Evolutionary conservation across 2,113 vertebrate species (phyloP).

Genomic region (Prinia subflava): DNA sequence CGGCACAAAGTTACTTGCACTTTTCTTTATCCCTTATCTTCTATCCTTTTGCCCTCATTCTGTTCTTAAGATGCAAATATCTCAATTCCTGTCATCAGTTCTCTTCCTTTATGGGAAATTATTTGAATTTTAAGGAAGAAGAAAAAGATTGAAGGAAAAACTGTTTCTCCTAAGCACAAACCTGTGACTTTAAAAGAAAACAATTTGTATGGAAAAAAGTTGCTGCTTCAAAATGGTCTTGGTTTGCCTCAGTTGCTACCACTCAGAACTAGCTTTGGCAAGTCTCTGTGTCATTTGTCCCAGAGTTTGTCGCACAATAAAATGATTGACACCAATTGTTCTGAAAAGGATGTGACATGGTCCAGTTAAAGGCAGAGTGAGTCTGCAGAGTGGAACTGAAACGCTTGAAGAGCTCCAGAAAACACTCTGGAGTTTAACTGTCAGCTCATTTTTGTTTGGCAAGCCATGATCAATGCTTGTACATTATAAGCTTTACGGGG

Average conservation of each 20-base stretch:
- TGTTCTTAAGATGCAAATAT: background rate
- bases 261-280: background rate
- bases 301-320: background rate
- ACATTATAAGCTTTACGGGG: background rate
- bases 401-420: slow-evolving; percentile 20
- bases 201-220: background rate
- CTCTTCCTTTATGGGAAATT: background rate
- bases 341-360: background rate
- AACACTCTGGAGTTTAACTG: background rate
- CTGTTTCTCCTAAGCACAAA: background rate
- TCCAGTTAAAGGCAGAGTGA: slow-evolving; percentile 15
- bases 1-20: background rate
- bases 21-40: background rate
- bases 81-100: background rate
- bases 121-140: background rate
- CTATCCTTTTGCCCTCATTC: background rate
- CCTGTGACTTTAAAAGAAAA: background rate
- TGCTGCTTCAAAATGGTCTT: background rate
- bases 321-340: slow-evolving; percentile 9
- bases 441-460: slow-evolving; percentile 56
- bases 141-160: background rate
- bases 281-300: background rate
- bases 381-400: slow-evolving; percentile 32
- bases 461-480: slow-evolving; percentile 24
- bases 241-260: background rate